Evolutionary conservation across 1,140 invertebrate species (phyloP).

Genomic region (Drosophila virilis): DNA sequence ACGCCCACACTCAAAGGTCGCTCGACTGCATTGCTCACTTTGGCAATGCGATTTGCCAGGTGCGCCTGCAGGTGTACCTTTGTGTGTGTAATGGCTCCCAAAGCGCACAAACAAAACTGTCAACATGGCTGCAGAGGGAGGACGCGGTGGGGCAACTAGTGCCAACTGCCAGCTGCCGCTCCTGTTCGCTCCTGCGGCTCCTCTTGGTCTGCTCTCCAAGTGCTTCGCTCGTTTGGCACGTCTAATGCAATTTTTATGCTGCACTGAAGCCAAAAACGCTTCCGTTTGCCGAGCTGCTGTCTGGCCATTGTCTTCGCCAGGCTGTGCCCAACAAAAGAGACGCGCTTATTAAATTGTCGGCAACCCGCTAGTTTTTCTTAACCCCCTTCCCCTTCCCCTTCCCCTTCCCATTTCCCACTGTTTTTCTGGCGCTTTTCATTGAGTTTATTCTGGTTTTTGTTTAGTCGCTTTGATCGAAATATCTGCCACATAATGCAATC

Average conservation of each 20-base stretch:
- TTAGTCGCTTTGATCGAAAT: conserved; percentile 64
- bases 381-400: not conserved
- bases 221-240: conserved; percentile 46
- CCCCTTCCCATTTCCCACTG: not conserved
- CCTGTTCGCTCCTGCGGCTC: not conserved
- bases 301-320: conserved; percentile 55
- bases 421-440: conserved; percentile 29
- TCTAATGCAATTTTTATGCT: conserved; percentile 80
- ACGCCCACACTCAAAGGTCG: not conserved
- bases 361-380: not conserved
- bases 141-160: not conserved
- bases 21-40: conserved; percentile 51
- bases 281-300: conserved; percentile 45
- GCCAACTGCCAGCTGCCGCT: conserved; percentile 19
- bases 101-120: conserved; percentile 69
- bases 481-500: conserved; percentile 63
- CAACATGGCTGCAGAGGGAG: conserved; percentile 27
- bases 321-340: conserved; percentile 40
- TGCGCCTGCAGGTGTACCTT: conserved; percentile 9
- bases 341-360: conserved; percentile 71
- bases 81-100: conserved; percentile 66
- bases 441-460: conserved; percentile 35
- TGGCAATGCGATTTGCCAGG: conserved; percentile 41
- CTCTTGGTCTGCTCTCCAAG: conserved; percentile 3
- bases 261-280: conserved; percentile 62